Base-by-base conservation (phyloP, 2,797 vertebrate genomes). In the Morus bassanus region DNA sequence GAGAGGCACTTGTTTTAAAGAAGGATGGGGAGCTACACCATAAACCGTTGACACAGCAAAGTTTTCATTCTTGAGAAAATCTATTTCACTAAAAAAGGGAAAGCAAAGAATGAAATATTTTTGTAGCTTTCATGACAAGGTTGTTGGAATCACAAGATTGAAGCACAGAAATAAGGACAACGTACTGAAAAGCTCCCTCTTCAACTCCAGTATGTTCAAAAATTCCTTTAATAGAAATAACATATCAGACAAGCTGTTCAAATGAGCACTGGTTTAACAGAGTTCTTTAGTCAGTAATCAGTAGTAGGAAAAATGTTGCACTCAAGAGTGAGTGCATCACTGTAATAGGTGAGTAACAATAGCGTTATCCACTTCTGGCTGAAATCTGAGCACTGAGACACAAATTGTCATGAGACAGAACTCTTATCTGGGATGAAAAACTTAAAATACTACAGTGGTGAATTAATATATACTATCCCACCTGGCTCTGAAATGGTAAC, bases 41-140 rank as follows among this genome's bases (percentile, higher is more conserved):
- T 97, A 95, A 91, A 97, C 93, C n/a, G 96, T 77, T 7, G 98
- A 97, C 31, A 97, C 91, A 77, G 98, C 91, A 54, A 98, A 98
- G 50, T 98, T 98, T 13, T 98, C 98, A 96, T 97, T 98, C 98
- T 98, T 99, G 70, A 99, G 98, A 85, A 98, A 97, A 94, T 99
- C 98, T 97, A 99, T 99, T 98, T 99, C 99, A 96, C 99, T 99
- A 93, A 54, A 97, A 96, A 88, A 83, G 48, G 56, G 94, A 91
- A 63, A 63, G 43, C 11, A 92, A 84, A 81, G 35, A 57, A 81
- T 9, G 1, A 87, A 69, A 48, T 43, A 48, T 21, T 78, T 88
- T 64, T 91, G 37, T 39, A 85, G 50, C 23, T 87, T 82, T 78
- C 46, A 43, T 15, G 33, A 53, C 31, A 57, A 80, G 18, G 11